Conservation (phyloP, 2,888 invertebrate species). For the Drosophila trichaetosa region DNA sequence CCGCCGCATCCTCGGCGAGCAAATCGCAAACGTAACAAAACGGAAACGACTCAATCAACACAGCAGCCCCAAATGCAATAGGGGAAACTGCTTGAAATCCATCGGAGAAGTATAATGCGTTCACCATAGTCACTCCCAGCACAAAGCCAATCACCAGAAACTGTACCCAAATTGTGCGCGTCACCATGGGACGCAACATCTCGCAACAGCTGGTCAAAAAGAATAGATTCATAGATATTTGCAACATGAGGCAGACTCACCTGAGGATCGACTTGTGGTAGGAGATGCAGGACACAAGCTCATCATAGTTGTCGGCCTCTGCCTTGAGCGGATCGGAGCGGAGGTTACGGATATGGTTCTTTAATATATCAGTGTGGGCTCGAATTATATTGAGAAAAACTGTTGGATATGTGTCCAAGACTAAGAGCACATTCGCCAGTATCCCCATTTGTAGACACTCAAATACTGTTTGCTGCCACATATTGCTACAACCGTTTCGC, state of each 20-base stretch:
- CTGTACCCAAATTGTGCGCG: conserved; percentile 49
- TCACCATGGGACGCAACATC: conserved; percentile 15
- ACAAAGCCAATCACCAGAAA: conserved; percentile 52
- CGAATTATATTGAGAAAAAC: conserved; percentile 37
- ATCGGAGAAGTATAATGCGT: conserved; percentile 39
- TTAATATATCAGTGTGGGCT: conserved; percentile 48
- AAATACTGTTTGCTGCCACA: conserved; percentile 52
- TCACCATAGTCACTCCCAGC: conserved; percentile 48
- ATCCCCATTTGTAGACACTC: conserved; percentile 38
- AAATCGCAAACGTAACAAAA: conserved; percentile 65
- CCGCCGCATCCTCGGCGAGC: conserved; percentile 45
- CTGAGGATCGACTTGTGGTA: conserved; percentile 52
- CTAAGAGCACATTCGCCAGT: conserved; percentile 22
- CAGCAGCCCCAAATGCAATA: conserved; percentile 26
- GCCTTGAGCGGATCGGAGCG: conserved; percentile 36
- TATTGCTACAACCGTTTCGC: conserved; percentile 18
- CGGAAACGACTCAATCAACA: conserved; percentile 58
- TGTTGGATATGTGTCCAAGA: conserved; percentile 41
- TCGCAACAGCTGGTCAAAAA: conserved; percentile 9
- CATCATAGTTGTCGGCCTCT: conserved; percentile 51
- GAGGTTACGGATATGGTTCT: conserved; percentile 46
- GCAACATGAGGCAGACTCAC: conserved; percentile 20
- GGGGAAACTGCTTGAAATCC: conserved; percentile 50
- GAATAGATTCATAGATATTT: background rate
- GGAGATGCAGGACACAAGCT: conserved; percentile 50